phyloP scores from a whole-genome alignment of 2,888 invertebrate genomes.

The Cephus rjabovi region DNA sequence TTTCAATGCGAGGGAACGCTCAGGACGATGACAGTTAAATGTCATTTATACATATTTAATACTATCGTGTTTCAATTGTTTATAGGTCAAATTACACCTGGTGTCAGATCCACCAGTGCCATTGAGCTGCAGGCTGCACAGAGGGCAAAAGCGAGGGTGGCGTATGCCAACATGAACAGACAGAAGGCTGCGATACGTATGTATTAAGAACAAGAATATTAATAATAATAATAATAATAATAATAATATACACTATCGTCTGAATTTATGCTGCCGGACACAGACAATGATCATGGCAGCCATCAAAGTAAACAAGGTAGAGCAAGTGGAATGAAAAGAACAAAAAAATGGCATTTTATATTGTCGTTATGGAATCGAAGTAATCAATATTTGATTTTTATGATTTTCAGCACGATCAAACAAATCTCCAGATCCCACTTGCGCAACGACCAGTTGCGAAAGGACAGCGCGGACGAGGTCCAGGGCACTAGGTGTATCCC shows the following conservation, averaged over 20 bases:
- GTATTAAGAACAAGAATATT: slow-evolving; percentile 65
- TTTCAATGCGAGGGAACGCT: slow-evolving; percentile 16
- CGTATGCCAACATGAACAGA: slow-evolving; percentile 84
- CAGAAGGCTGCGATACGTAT: slow-evolving; percentile 82
- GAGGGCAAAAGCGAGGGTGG: slow-evolving; percentile 84
- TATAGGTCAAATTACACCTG: slow-evolving; percentile 52
- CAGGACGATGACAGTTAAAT: not conserved
- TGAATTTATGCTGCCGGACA: slow-evolving; percentile 33
- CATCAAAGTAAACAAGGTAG: slow-evolving; percentile 48
- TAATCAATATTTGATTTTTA: slow-evolving; percentile 8
- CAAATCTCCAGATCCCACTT: slow-evolving; percentile 69
- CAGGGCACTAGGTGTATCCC: slow-evolving; percentile 83
- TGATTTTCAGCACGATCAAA: slow-evolving; percentile 74
- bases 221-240: slow-evolving; percentile 3
- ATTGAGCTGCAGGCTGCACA: slow-evolving; percentile 93
- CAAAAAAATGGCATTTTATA: not conserved
- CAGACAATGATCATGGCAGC: slow-evolving; percentile 48
- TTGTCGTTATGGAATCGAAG: not conserved
- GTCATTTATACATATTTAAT: not conserved
- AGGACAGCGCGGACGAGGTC: slow-evolving; percentile 71
- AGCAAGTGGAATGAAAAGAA: not conserved
- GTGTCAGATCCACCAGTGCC: slow-evolving; percentile 86
- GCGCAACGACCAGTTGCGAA: slow-evolving; percentile 74
- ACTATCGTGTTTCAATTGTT: slow-evolving; percentile 9
- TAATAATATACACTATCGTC: not conserved